Conservation (phyloP, 2,797 vertebrate species). For the Micrastur ruficollis region DNA sequence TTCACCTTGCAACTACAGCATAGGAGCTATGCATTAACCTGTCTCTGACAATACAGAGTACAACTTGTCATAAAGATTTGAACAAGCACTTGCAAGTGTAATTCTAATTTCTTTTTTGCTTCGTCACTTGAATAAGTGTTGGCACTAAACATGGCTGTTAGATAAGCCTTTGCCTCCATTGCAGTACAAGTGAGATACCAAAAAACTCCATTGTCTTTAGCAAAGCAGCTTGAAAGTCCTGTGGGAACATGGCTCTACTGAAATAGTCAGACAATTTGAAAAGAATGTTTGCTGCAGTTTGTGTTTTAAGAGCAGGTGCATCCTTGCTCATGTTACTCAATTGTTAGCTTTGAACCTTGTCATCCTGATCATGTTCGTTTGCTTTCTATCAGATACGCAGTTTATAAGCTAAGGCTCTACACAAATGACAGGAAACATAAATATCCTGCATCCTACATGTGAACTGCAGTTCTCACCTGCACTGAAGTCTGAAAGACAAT, state of each 20-base stretch:
- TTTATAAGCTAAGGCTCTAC: not conserved
- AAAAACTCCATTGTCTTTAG: not conserved
- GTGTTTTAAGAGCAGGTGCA: conserved; percentile 23
- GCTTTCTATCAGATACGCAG: not conserved
- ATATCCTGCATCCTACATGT: not conserved
- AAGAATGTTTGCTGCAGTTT: not conserved
- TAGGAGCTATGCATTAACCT: not conserved
- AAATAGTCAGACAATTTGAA: not conserved
- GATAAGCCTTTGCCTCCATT: not conserved
- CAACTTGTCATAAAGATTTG: not conserved
- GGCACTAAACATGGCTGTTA: not conserved
- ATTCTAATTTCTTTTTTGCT: not conserved
- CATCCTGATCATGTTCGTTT: not conserved
- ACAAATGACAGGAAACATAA: conserved; percentile 12
- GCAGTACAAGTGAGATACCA: not conserved
- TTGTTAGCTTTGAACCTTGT: not conserved
- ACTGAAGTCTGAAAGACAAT: not conserved
- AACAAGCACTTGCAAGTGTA: not conserved
- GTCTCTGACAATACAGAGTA: not conserved
- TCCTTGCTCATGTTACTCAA: conserved; percentile 6
- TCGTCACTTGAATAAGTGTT: not conserved
- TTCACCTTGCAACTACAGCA: not conserved
- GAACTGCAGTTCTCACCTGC: not conserved
- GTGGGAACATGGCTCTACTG: not conserved
- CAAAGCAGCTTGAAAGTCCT: not conserved